Conservation (phyloP, 2,113 vertebrate genomes). For the Perca fluviatilis region DNA sequence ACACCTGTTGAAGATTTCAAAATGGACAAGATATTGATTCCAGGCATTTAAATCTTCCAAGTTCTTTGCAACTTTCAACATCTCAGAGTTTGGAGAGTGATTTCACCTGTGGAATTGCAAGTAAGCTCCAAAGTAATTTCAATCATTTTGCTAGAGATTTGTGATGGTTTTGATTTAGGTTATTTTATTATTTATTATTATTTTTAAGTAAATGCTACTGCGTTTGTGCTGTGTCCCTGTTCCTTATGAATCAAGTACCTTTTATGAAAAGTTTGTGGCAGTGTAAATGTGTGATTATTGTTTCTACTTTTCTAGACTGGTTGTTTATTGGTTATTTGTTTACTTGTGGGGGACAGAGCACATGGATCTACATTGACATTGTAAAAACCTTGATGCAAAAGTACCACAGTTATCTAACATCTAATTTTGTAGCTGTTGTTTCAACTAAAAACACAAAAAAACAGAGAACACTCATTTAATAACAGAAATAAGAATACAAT, state of each 20-base stretch:
- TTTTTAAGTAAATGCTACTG: background rate
- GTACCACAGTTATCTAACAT: background rate
- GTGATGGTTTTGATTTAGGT: background rate
- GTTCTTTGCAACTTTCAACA: constrained; percentile 25
- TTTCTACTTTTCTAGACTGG: background rate
- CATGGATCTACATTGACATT: background rate
- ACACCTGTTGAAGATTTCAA: constrained; percentile 61
- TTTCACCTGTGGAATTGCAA: background rate
- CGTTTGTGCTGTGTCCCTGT: background rate
- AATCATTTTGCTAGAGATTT: background rate
- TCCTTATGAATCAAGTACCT: background rate
- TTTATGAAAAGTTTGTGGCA: background rate
- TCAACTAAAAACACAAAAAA: background rate
- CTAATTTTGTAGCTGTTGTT: background rate
- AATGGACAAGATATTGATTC: constrained; percentile 47
- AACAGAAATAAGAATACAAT: background rate
- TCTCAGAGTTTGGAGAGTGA: background rate
- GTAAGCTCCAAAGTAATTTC: background rate
- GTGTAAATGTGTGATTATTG: background rate
- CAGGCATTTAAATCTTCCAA: constrained; percentile 37
- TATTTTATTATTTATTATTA: background rate
- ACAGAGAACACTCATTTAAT: background rate
- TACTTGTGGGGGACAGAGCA: background rate
- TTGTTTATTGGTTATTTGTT: background rate
- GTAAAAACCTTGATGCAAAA: background rate